phyloP scores from a whole-genome alignment of 2,113 vertebrate species.

The Bostrychus sinensis region DNA sequence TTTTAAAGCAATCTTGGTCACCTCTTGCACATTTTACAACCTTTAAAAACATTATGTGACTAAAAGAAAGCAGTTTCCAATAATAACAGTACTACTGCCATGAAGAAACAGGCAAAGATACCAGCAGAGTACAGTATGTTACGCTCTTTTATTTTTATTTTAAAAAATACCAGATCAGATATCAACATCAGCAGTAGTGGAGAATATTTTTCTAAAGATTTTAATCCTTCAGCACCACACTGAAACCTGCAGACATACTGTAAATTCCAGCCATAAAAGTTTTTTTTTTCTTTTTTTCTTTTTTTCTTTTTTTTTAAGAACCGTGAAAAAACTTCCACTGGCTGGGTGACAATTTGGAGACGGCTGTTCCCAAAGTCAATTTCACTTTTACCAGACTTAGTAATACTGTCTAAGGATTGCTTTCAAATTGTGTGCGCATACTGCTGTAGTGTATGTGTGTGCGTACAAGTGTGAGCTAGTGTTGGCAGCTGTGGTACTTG shows the following conservation, averaged over 20 bases:
- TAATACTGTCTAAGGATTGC: slow-evolving; percentile 59
- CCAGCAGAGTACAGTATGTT: no score
- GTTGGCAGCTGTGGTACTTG: slow-evolving; percentile 59
- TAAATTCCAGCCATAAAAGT: neutral
- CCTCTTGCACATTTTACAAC: no score
- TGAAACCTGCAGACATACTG: neutral
- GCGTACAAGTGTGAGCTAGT: slow-evolving; percentile 39
- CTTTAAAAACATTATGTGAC: no score
- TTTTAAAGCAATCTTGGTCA: no score
- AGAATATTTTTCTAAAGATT: no score
- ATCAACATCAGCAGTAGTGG: no score
- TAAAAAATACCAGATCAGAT: no score
- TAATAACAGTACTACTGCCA: no score
- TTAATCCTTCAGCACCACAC: slow-evolving; percentile 7
- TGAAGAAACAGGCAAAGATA: no score
- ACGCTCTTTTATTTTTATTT: no score
- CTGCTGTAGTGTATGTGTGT: slow-evolving; percentile 20
- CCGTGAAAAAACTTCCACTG: slow-evolving; percentile 41
- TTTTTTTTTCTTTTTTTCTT: no score
- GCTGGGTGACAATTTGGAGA: slow-evolving; percentile 36
- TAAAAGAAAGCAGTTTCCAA: no score
- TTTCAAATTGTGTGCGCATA: slow-evolving; percentile 48
- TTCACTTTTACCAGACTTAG: slow-evolving; percentile 49
- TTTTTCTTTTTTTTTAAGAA: slow-evolving; percentile 20
- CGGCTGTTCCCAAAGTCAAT: slow-evolving; percentile 37